These are phyloP conservation scores for Eira barbara DNA, from an alignment of 2,113 vertebrate genomes.

Conservation along the genomic window DNA sequence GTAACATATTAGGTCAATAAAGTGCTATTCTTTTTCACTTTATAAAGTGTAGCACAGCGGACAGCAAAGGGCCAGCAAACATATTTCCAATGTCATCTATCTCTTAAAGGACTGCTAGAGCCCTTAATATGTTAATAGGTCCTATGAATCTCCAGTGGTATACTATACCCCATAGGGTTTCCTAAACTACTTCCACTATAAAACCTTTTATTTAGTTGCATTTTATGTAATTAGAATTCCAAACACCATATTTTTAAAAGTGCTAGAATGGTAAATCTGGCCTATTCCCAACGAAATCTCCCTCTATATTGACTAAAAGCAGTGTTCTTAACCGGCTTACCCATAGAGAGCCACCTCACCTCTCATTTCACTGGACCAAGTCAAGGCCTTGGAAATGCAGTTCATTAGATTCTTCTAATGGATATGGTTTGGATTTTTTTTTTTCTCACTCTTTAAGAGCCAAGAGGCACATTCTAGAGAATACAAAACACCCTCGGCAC, in stretches of 20 bases:
- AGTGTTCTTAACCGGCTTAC: background rate
- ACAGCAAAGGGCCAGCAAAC: background rate
- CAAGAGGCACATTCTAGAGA: background rate
- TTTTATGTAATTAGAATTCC: background rate
- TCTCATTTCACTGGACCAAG: background rate
- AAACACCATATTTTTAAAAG: background rate
- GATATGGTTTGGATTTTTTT: background rate
- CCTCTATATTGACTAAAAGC: background rate
- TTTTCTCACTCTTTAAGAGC: background rate
- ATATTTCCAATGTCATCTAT: background rate
- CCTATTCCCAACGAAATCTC: background rate
- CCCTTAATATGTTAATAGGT: background rate
- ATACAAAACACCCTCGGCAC: background rate
- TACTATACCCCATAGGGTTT: background rate
- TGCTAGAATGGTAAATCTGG: background rate
- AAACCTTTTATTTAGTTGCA: background rate
- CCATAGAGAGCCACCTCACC: background rate
- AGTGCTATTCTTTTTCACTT: background rate
- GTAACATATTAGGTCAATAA: background rate
- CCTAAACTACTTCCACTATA: background rate
- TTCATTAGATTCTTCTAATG: constrained; percentile 39
- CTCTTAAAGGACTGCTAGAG: background rate
- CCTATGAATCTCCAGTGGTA: background rate
- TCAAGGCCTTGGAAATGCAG: background rate
- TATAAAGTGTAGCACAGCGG: background rate